Evolutionary conservation across 2,797 vertebrate species (phyloP), one percentile per base, ranked within the genome.

Genomic region (Malurus splendens): DNA sequence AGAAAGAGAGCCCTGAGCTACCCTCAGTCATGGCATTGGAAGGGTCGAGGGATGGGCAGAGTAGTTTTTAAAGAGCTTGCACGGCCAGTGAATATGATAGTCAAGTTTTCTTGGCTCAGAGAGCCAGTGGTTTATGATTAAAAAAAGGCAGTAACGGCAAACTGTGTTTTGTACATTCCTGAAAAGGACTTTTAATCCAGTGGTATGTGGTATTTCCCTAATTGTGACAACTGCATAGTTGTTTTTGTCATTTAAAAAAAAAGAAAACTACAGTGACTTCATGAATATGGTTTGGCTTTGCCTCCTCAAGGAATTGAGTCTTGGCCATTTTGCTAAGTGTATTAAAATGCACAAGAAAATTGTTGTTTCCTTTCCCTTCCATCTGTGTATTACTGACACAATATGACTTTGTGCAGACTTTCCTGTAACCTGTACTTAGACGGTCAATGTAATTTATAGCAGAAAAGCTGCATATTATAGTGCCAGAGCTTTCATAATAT

Each of bases 361-460:
- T 55, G 39, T 62, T 87, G n/a, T 79, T 93, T 89, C 73, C 86
- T 93, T 93, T 76, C 57, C 32, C 70, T 87, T 81, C 71, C 41
- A 12, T 61, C 8, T 68, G 24, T 47, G 20, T 50, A 56, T 93
- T 92, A 93, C 64, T 89, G 86, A 75, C 85, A 65, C 93, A 84
- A 84, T 71, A 68, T 84, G 85, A 82, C 68, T 79, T 64, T 82
- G 50, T 32, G 61, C 71, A 79, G 67, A 50, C 77, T 77, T 84
- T 24, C 76, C 60, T 65, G 74, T 87, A 95, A 94, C 93, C 90
- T 92, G 80, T 93, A 90, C 82, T 94, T 89, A 92, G 87, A 60
- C 48, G 92, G 87, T 89, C 90, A 84, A 36, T 82, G 87, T 84
- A 93, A 92, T 95, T 93, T 90, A 16, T 77, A 74, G 67, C 74